Evolutionary conservation across 35 echinoderm and acorn worm genomes (phyloP).

Genomic region (Acanthaster planci): DNA sequence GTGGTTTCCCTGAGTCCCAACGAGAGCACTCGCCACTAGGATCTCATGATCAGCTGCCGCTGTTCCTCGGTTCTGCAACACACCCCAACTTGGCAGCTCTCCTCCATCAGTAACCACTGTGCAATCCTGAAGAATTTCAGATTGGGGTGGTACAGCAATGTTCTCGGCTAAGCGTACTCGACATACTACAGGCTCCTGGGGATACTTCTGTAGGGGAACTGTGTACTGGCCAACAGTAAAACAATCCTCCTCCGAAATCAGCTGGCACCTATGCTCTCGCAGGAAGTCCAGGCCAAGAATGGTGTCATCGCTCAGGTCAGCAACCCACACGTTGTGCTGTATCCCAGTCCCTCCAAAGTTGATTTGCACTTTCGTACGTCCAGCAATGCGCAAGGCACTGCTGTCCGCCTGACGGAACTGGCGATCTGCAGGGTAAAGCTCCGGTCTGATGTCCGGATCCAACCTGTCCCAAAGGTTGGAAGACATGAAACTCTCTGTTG

Average conservation of each 20-base stretch:
- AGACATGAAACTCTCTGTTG: too few species aligned
- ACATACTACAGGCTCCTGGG: neutral
- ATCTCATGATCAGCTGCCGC: neutral
- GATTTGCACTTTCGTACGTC: neutral
- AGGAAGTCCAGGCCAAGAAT: too few species aligned
- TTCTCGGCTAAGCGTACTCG: neutral
- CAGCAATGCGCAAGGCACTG: too few species aligned
- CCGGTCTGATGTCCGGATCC: neutral
- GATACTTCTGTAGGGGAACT: neutral
- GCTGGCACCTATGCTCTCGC: too few species aligned
- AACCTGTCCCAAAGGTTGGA: neutral
- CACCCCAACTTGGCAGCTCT: neutral
- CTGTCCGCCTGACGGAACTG: neutral
- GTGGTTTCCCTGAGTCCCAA: too few species aligned
- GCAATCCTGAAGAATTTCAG: neutral
- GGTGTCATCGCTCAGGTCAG: too few species aligned
- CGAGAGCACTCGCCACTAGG: neutral
- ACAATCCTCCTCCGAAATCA: neutral
- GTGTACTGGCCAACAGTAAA: neutral
- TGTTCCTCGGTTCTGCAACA: neutral
- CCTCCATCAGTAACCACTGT: neutral
- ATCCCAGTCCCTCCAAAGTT: too few species aligned
- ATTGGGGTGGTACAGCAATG: neutral
- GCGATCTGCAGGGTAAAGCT: neutral
- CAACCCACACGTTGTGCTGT: too few species aligned